These are phyloP conservation scores for Capromys pilorides DNA, from an alignment of 2,797 vertebrate species.

Conservation along the genomic window DNA sequence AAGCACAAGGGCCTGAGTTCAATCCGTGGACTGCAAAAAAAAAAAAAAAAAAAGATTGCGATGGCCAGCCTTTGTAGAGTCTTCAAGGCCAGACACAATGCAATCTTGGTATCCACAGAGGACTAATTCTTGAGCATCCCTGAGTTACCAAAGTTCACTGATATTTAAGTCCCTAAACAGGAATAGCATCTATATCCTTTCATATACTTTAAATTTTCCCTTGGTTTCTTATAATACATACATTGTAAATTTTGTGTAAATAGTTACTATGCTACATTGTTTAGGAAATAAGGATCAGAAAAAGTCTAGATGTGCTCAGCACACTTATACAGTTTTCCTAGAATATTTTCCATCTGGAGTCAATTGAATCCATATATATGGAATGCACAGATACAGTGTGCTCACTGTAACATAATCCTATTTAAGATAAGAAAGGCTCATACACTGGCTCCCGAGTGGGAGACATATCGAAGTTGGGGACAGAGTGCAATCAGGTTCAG, in stretches of 20 bases:
- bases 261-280: neutral
- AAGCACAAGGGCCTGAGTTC: too few species aligned
- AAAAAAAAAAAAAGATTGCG: neutral
- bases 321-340: neutral
- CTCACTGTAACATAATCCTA: neutral
- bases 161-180: neutral
- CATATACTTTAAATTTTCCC: neutral
- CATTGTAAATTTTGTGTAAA: neutral
- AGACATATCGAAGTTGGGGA: neutral
- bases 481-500: neutral
- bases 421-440: constrained; percentile 17
- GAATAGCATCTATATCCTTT: neutral
- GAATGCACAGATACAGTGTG: neutral
- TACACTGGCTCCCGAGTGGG: neutral
- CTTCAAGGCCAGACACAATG: neutral
- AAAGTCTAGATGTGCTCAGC: neutral
- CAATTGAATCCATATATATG: neutral
- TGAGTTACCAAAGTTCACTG: neutral
- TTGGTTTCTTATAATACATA: neutral
- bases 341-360: neutral
- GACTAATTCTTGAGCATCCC: neutral
- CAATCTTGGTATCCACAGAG: neutral
- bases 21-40: too few species aligned
- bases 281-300: neutral
- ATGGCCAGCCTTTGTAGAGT: neutral